Conservation (phyloP, 2,113 vertebrate genomes). For the Sciurus niger region DNA sequence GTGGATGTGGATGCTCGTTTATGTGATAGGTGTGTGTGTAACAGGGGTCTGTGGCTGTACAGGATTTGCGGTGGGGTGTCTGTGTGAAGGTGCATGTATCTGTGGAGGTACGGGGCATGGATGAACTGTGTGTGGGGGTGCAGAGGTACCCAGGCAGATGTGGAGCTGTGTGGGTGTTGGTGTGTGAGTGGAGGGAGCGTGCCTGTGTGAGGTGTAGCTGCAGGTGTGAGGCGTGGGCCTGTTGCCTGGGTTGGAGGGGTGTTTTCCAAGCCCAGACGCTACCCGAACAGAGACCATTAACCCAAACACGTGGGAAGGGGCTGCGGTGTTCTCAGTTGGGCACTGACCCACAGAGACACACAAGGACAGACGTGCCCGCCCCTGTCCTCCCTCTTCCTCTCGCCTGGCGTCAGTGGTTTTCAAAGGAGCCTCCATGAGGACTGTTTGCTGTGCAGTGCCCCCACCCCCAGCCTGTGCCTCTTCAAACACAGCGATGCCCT, state of each 20-base stretch:
- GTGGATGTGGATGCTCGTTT: not conserved
- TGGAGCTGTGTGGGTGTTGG: not conserved
- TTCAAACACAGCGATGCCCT: conserved; percentile 82
- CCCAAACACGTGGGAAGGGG: not conserved
- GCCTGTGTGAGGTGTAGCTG: not conserved
- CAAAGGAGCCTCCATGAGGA: conserved; percentile 67
- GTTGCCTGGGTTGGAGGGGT: not conserved
- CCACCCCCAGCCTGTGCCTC: conserved; percentile 63
- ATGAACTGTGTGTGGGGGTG: not conserved
- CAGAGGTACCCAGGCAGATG: not conserved
- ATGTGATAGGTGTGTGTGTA: not conserved
- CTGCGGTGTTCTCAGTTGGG: conserved; percentile 51
- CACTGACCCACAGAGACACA: conserved; percentile 75
- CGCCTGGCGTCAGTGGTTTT: conserved; percentile 71
- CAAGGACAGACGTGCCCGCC: conserved; percentile 67
- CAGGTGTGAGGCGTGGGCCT: conserved; percentile 50
- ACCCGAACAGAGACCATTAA: not conserved
- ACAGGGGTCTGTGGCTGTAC: not conserved
- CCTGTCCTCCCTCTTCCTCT: conserved; percentile 73
- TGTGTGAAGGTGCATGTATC: not conserved
- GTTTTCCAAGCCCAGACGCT: conserved; percentile 42
- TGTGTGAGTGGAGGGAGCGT: not conserved
- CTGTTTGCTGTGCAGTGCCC: conserved; percentile 43
- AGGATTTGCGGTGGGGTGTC: not conserved
- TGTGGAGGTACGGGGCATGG: not conserved